Conservation (phyloP, 2,797 vertebrate genomes). For the Notolabrus celidotus region DNA sequence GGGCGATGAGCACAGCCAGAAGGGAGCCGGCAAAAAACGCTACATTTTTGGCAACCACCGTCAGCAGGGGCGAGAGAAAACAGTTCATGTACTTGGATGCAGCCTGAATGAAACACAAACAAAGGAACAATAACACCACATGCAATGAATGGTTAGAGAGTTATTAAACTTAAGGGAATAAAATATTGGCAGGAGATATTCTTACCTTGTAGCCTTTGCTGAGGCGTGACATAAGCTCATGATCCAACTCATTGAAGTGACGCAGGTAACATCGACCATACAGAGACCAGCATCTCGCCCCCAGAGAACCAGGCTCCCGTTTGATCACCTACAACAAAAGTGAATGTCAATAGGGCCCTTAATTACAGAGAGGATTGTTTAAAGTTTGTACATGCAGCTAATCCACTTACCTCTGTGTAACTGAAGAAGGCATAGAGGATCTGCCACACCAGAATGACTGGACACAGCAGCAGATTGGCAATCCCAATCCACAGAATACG, state of each 20-base stretch:
- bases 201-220: constrained; percentile 94
- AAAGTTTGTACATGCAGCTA: not conserved
- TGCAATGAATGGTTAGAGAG: too few species aligned
- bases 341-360: not conserved
- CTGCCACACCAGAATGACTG: constrained; percentile 98
- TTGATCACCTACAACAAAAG: constrained; percentile 89
- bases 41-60: constrained; percentile 95
- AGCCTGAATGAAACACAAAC: constrained; percentile 71
- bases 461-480: constrained; percentile 96
- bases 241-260: constrained; percentile 98
- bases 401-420: constrained; percentile 89
- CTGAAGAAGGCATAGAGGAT: constrained; percentile 99
- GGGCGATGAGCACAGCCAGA: constrained; percentile 96
- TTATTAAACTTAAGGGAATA: not conserved
- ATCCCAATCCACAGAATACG: constrained; percentile 98
- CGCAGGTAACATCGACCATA: constrained; percentile 98
- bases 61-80: constrained; percentile 95
- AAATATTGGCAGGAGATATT: not conserved
- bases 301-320: constrained; percentile 95
- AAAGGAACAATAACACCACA: constrained; percentile 1
- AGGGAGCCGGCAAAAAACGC: constrained; percentile 98
- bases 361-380: not conserved
- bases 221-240: constrained; percentile 96
- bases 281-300: constrained; percentile 97
- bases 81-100: constrained; percentile 99